Evolutionary conservation across 2,797 vertebrate species (phyloP), one percentile per base, ranked within the genome.

Genomic region (Mormyrops boulengeri): DNA sequence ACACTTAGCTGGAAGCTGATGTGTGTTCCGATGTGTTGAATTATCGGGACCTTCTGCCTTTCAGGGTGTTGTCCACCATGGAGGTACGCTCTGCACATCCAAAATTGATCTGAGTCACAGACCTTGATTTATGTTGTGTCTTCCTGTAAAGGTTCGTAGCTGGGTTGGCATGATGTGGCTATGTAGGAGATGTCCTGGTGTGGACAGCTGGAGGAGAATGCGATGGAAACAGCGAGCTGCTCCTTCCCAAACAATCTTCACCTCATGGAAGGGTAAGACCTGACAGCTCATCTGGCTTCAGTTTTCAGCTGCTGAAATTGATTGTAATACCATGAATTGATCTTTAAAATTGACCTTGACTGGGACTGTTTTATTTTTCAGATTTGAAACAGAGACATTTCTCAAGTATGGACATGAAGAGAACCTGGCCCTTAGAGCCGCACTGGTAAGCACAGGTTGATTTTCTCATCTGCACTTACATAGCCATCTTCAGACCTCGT

Each of bases 391-490:
- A 77, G 90, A 92, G 89, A 22, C 86, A 88, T 7, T 38, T n/a
- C 55, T 90, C 90, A n/a, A 17, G 26, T 12, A 90, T 86, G 88
- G 26, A 69, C 60, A 30, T 2, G 69, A 30, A 8, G 80, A 92
- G 34, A 34, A 92, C 92, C 89, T 88, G 9, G 4, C 17, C 26
- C 44, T 89, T 17, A 17, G 86, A 90, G 50, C 55, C 91, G 34
- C 90, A 92, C 89, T 92, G 92, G 95, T 95, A 52, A 77, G 93
- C 91, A 26, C 88, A 17, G 8, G 17, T 26, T 12, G 30, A 62
- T 66, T 4, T 26, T 69, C 26, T 60, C 8, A 49, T 80, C 47
- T 85, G n/a, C 66, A 77, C 34, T 87, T 77, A 19, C 19, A 38
- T 17, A 22, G 19, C 38, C 2, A 5, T 60, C 6, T n/a, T 88